Conservation (phyloP, 2,113 vertebrate genomes). For the Crotalus horridus region DNA sequence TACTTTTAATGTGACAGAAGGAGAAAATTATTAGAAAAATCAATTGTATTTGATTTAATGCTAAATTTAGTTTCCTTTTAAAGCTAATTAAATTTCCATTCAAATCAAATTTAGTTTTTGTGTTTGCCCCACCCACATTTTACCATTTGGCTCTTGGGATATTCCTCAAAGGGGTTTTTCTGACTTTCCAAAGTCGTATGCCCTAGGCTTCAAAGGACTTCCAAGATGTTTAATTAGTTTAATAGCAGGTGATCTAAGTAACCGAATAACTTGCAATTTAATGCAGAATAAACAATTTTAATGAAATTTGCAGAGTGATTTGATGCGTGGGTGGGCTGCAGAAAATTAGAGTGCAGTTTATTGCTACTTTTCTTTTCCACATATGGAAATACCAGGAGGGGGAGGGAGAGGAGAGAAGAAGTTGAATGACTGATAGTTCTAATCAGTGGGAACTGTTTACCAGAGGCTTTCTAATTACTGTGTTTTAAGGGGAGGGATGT, state of each 20-base stretch:
- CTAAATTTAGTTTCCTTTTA: not conserved
- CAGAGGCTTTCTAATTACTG: not conserved
- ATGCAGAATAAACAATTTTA: slow-evolving; percentile 33
- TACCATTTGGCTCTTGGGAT: not conserved
- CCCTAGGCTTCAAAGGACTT: not conserved
- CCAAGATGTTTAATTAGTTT: slow-evolving; percentile 28
- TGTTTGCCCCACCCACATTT: not conserved
- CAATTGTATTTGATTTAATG: not conserved
- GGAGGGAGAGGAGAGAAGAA: not conserved
- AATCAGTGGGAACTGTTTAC: not conserved
- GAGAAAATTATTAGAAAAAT: not conserved
- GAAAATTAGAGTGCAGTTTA: not conserved
- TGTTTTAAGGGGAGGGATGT: not conserved
- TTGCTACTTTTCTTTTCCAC: not conserved
- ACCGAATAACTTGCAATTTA: slow-evolving; percentile 33
- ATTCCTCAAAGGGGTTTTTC: not conserved
- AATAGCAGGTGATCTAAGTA: slow-evolving; percentile 24
- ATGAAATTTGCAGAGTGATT: not conserved
- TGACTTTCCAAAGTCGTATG: not conserved
- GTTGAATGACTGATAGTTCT: not conserved
- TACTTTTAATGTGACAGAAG: not conserved
- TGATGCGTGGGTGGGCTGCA: not conserved
- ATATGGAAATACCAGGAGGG: not conserved
- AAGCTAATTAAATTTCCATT: not conserved
- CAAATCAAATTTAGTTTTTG: not conserved